Evolutionary conservation across 2,113 vertebrate genomes (phyloP), one percentile per base, ranked within the genome.

Genomic region (Bubalus kerabau): DNA sequence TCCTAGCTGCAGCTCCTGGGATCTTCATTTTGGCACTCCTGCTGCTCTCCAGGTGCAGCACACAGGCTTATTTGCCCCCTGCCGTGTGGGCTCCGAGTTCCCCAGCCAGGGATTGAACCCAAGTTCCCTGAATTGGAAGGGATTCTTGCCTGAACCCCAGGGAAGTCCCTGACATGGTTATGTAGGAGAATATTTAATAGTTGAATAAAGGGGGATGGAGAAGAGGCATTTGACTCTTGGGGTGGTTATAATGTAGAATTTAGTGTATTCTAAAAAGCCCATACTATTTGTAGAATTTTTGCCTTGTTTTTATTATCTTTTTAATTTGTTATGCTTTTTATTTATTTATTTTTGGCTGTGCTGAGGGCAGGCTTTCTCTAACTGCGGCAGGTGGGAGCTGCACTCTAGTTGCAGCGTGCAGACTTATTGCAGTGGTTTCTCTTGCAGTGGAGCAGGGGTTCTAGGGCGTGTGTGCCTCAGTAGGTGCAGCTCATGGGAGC

Each of bases 331-430:
- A 23, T 23, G n/a, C 67, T 23, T 71, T 43, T 24, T 43, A 3
- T 74, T 74, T 43, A 2, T 76, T 26, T 43, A 4, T 7, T 43
- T 43, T 43, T 43, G 36, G 36, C 71, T 14, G 6, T 43, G 36
- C 71, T 43, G 71, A 13, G 36, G 19, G 71, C 1, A 0, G 71
- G 36, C 36, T 74, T 76, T 24, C 23, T 76, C 36, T 43, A 3
- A 13, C 71, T 43, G 5, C 0, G 1, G 71, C 36, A 26, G 6
- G 71, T 76, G 36, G 71, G 71, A 2, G 36, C 71, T 43, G 7
- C 0, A 6, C 21, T 43, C 71, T 76, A 14, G 71, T 1, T 14
- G 71, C 6, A 12, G 36, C 0, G 36, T 2, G 23, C 28, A 30
- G 59, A 62, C 12, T 76, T 43, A 3, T 43, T 26, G 71, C 36